Conservation (phyloP, 2,113 vertebrate genomes). For the Etia nguti region DNA sequence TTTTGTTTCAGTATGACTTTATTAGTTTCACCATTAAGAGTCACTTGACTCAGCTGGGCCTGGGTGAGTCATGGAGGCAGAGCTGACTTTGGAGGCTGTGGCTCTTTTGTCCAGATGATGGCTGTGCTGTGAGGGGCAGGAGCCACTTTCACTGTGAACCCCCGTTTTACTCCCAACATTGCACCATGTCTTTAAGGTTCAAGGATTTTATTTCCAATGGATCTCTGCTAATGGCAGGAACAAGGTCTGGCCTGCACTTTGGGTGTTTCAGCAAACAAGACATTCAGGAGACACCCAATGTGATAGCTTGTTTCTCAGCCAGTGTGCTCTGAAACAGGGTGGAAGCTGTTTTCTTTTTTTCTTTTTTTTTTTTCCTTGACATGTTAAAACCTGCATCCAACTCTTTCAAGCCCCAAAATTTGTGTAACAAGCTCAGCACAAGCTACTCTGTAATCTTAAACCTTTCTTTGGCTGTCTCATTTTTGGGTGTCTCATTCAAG, state of each 20-base stretch:
- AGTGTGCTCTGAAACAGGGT: not conserved
- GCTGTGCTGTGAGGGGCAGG: not conserved
- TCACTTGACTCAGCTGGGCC: slow-evolving; percentile 45
- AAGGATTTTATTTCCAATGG: not conserved
- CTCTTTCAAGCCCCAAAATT: not conserved
- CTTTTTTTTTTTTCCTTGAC: not conserved
- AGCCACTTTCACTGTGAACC: not conserved
- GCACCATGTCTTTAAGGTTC: not conserved
- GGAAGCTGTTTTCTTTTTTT: not conserved
- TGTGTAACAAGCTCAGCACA: not conserved
- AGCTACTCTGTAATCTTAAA: not conserved
- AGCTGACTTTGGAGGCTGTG: slow-evolving; percentile 14
- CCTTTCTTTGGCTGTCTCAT: not conserved
- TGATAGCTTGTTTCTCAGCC: not conserved
- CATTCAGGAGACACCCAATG: not conserved
- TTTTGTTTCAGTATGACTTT: not conserved
- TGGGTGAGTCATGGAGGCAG: slow-evolving; percentile 43
- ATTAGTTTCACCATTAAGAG: slow-evolving; percentile 12
- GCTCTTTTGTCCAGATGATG: slow-evolving; percentile 26
- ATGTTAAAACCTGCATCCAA: slow-evolving; percentile 25
- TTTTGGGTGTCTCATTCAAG: not conserved
- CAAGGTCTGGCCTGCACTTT: not conserved
- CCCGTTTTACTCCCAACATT: not conserved
- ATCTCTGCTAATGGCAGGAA: not conserved
- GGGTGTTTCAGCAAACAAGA: not conserved